phyloP scores from a whole-genome alignment of 2,888 invertebrate species.

The Craniophora ligustri region DNA sequence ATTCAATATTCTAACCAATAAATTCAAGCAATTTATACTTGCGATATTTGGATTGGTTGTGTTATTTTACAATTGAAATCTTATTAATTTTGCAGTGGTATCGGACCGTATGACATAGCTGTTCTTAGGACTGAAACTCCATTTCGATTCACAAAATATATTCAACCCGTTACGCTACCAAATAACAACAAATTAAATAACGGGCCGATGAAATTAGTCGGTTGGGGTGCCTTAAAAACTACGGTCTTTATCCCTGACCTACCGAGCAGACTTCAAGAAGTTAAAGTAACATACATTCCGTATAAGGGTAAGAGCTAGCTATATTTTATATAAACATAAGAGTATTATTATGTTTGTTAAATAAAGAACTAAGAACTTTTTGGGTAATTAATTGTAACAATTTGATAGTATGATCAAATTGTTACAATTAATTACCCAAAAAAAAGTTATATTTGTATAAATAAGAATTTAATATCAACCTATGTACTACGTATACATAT shows the following conservation, averaged over 20 bases:
- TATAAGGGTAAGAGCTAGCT: slow-evolving; percentile 78
- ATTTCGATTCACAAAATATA: slow-evolving; percentile 71
- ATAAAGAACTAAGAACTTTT: no score
- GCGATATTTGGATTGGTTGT: no score
- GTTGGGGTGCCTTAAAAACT: slow-evolving; percentile 85
- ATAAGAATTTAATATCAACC: no score
- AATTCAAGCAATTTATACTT: no score
- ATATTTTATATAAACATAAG: no score
- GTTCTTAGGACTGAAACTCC: slow-evolving; percentile 75
- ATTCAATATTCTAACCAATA: no score
- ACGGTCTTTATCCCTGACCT: slow-evolving; percentile 73
- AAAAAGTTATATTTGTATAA: no score
- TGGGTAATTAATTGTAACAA: no score
- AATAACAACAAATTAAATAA: slow-evolving; percentile 59
- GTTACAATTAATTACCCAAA: no score
- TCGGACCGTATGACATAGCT: slow-evolving; percentile 87
- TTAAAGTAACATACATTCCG: slow-evolving; percentile 74
- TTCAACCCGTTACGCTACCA: slow-evolving; percentile 83
- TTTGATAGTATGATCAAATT: no score
- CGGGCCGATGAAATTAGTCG: slow-evolving; percentile 72
- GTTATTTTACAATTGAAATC: not conserved
- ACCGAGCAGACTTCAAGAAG: slow-evolving; percentile 81
- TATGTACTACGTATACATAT: no score
- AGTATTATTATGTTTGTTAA: no score
- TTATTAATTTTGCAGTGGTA: slow-evolving; percentile 52